These are phyloP conservation scores for Zaprionus ghesquierei DNA, from an alignment of 1,140 invertebrate genomes.

Conservation along the genomic window DNA sequence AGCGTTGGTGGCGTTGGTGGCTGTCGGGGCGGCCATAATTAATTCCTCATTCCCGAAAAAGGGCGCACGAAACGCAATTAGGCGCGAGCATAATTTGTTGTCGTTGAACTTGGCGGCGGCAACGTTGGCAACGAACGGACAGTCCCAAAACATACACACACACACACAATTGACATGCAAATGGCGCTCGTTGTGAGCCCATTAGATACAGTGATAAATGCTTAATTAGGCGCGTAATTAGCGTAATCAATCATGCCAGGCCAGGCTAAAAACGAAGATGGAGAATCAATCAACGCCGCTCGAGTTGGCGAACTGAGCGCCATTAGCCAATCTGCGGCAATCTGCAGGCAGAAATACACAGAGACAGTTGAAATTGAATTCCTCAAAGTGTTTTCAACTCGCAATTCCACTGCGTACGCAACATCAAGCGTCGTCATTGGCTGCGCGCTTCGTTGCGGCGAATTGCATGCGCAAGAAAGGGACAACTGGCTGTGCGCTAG, in stretches of 20 bases:
- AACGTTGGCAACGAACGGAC: neutral
- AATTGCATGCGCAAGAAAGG: neutral
- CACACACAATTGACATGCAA: conserved; percentile 40
- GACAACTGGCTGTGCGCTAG: conserved; percentile 6
- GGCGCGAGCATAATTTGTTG: conserved; percentile 68
- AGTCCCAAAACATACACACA: neutral
- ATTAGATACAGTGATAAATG: conserved; percentile 74
- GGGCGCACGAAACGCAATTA: conserved; percentile 71
- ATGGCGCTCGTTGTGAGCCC: conserved; percentile 42
- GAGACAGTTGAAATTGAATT: conserved; percentile 14
- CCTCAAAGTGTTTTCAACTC: conserved; percentile 9
- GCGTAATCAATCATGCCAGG: conserved; percentile 71
- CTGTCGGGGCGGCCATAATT: conserved; percentile 78
- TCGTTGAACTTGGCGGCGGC: neutral
- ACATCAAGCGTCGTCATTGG: neutral
- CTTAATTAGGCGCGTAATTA: conserved; percentile 78
- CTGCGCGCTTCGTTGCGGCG: neutral
- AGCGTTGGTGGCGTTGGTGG: too few relatives aligned
- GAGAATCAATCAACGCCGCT: conserved; percentile 58
- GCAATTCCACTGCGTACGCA: conserved; percentile 17
- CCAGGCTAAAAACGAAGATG: conserved; percentile 27
- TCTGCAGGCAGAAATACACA: conserved; percentile 9
- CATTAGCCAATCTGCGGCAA: conserved; percentile 43
- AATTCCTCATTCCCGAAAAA: conserved; percentile 64
- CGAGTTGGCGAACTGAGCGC: conserved; percentile 2